Percentiles rank a stretch among this genome's conserved stretches.
These are phyloP conservation scores for Cepaea nemoralis DNA, from an alignment of 1,140 invertebrate species.

Conservation along the genomic window DNA sequence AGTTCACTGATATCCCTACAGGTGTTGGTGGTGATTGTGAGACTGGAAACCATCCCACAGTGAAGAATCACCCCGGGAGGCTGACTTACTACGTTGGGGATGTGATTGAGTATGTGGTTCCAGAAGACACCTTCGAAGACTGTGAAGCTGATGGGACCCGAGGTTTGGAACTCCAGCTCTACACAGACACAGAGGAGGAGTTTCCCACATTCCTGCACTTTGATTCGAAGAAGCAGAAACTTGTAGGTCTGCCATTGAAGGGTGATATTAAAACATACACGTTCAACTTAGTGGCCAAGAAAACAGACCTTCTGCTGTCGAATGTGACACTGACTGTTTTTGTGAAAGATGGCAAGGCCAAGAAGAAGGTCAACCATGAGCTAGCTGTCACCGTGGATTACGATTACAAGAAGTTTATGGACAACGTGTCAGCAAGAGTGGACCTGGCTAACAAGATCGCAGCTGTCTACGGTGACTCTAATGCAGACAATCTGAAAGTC, in stretches of 20 bases:
- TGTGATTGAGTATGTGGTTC: slow-evolving; percentile 81
- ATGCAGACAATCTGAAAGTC: slow-evolving; percentile 81
- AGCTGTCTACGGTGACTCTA: slow-evolving; percentile 82
- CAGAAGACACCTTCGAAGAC: slow-evolving; percentile 90
- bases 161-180: slow-evolving; percentile 81
- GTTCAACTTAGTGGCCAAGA: slow-evolving; percentile 53
- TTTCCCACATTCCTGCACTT: slow-evolving; percentile 53
- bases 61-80: slow-evolving; percentile 43
- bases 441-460: slow-evolving; percentile 83
- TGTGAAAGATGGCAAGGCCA: slow-evolving; percentile 38
- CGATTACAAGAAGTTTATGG: slow-evolving; percentile 80
- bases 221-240: slow-evolving; percentile 51
- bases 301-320: slow-evolving; percentile 14
- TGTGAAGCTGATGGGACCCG: slow-evolving; percentile 84
- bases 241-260: slow-evolving; percentile 74
- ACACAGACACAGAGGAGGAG: slow-evolving; percentile 75
- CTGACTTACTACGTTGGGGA: slow-evolving; percentile 81
- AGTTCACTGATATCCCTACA: slow-evolving; percentile 44
- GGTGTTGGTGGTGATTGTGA: slow-evolving; percentile 24
- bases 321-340: slow-evolving; percentile 46
- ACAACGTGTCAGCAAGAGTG: slow-evolving; percentile 76
- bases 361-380: slow-evolving; percentile 72
- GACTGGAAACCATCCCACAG: slow-evolving; percentile 34
- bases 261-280: slow-evolving; percentile 78
- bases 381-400: slow-evolving; percentile 85